These are phyloP conservation scores for Egretta garzetta DNA, from an alignment of 2,113 vertebrate genomes.

Conservation along the genomic window DNA sequence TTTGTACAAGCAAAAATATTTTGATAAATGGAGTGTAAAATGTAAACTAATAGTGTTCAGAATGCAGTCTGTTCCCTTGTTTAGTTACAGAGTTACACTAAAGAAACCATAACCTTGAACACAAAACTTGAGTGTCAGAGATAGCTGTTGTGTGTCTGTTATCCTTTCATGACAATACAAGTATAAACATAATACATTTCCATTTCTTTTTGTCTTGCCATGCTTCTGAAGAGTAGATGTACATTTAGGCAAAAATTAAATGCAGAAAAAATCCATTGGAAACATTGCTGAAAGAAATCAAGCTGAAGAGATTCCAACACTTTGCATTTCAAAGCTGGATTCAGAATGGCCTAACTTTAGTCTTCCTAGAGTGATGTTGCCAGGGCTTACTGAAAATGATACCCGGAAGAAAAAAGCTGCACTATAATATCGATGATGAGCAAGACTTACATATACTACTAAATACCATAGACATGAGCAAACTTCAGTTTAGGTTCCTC, in stretches of 20 bases:
- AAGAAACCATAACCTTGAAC: background rate
- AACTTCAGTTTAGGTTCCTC: background rate
- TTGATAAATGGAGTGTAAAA: background rate
- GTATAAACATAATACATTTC: background rate
- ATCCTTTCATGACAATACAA: background rate
- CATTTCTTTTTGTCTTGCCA: background rate
- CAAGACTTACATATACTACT: background rate
- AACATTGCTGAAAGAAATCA: background rate
- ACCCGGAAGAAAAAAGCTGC: background rate
- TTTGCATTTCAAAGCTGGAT: background rate
- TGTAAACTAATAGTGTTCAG: background rate
- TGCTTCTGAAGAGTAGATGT: background rate
- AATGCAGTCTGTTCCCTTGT: background rate
- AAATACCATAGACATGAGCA: background rate
- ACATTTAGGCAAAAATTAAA: background rate
- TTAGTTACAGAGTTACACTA: background rate
- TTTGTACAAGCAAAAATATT: background rate
- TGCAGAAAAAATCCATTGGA: background rate
- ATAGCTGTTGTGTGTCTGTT: background rate
- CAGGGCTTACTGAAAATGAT: background rate
- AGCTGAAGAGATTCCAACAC: background rate
- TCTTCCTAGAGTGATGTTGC: background rate
- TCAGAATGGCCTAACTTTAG: background rate
- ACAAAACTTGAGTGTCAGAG: background rate
- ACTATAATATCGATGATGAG: rapidly evolving